Conservation (phyloP, 2,113 vertebrate species). For the Burhinus oedicnemus region DNA sequence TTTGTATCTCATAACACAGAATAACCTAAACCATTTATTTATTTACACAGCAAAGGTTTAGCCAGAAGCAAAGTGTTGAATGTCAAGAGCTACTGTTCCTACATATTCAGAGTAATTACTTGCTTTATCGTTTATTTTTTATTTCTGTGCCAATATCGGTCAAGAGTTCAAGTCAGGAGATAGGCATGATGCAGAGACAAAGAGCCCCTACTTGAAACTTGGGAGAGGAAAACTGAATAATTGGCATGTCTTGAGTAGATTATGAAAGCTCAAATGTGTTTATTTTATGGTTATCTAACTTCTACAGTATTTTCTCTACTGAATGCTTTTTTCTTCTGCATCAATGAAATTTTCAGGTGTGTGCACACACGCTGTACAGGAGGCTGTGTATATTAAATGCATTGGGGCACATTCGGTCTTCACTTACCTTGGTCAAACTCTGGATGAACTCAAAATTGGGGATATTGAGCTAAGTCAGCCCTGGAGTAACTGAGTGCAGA, state of each 20-base stretch:
- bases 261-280: neutral
- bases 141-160: neutral
- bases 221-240: neutral
- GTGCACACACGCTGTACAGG: neutral
- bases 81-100: constrained; percentile 18
- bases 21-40: constrained; percentile 17
- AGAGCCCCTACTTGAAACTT: neutral
- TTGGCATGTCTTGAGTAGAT: neutral
- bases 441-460: neutral
- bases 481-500: neutral
- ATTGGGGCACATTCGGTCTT: neutral
- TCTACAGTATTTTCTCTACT: neutral
- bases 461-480: neutral
- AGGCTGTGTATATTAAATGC: neutral
- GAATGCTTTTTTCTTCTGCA: neutral
- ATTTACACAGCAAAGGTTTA: constrained; percentile 28
- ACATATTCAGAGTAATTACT: constrained; percentile 1
- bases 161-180: neutral
- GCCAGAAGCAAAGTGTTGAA: neutral
- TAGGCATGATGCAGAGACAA: neutral
- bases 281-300: constrained; percentile 22
- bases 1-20: constrained; percentile 8
- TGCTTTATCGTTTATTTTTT: neutral
- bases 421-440: neutral
- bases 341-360: constrained; percentile 23